Conservation (phyloP, 2,113 vertebrate species). For the Scomber scombrus region DNA sequence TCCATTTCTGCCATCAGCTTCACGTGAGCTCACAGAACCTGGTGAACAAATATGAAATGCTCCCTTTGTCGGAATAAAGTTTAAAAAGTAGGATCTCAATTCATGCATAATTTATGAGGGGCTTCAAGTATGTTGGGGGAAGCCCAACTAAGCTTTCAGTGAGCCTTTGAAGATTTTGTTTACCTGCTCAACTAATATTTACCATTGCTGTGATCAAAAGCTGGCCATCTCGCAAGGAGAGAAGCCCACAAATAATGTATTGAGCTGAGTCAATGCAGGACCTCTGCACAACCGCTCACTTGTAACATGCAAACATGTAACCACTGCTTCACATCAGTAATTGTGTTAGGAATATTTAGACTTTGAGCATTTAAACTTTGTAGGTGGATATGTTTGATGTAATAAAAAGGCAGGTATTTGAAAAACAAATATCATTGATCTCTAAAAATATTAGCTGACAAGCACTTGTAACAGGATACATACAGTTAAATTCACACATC, state of each 20-base stretch:
- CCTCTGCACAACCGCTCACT: conserved; percentile 30
- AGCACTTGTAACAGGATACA: neutral
- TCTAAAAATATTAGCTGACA: neutral
- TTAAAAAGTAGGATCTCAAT: conserved; percentile 55
- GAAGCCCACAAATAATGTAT: conserved; percentile 68
- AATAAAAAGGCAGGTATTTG: neutral
- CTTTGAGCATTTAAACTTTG: neutral
- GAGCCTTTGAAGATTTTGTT: conserved; percentile 78
- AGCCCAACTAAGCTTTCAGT: conserved; percentile 75
- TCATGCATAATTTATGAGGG: conserved; percentile 80
- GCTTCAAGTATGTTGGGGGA: conserved; percentile 66
- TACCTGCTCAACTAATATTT: conserved; percentile 80
- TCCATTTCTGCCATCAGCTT: conserved; percentile 60
- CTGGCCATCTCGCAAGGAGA: conserved; percentile 40
- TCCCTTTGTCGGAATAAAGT: conserved; percentile 68
- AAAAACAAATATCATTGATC: neutral
- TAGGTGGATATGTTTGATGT: conserved; percentile 8
- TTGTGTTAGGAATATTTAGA: conserved; percentile 27
- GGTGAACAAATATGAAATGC: conserved; percentile 72
- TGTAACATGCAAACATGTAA: conserved; percentile 29
- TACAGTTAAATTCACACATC: neutral
- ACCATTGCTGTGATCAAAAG: conserved; percentile 73
- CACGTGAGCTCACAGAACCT: conserved; percentile 58
- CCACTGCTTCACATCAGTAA: conserved; percentile 36
- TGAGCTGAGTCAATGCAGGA: conserved; percentile 55